Evolutionary conservation across 1,140 invertebrate genomes (phyloP).

Genomic region (Aphidius ervi): DNA sequence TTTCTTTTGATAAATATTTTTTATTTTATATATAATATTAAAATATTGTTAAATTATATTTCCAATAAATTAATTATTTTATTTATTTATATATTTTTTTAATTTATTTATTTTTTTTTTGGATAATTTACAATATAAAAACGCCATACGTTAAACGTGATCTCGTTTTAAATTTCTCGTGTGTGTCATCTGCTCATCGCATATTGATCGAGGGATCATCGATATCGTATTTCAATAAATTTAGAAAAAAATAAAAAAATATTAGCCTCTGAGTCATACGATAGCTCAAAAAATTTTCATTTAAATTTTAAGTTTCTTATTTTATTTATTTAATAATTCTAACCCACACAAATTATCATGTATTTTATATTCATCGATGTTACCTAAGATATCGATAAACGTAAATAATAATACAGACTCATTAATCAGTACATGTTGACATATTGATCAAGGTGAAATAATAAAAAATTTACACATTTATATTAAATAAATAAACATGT

Average conservation of each 20-base stretch:
- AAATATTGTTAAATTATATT: too few species aligned
- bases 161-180: slow-evolving; percentile 27
- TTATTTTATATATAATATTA: neutral
- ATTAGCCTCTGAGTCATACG: slow-evolving; percentile 9
- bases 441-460: slow-evolving; percentile 17
- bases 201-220: slow-evolving; percentile 25
- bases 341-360: neutral
- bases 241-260: slow-evolving; percentile 8
- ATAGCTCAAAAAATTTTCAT: neutral
- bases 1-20: neutral
- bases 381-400: neutral
- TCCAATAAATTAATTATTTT: too few species aligned
- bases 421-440: slow-evolving; percentile 22
- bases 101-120: slow-evolving; percentile 4
- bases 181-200: slow-evolving; percentile 29
- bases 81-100: too few species aligned
- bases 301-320: too few species aligned
- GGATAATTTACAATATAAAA: slow-evolving; percentile 10
- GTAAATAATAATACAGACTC: slow-evolving; percentile 27
- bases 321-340: too few species aligned
- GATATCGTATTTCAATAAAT: slow-evolving; percentile 23
- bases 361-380: slow-evolving; percentile 9
- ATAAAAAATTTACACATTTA: neutral
- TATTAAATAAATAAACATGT: slow-evolving; percentile 9
- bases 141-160: slow-evolving; percentile 17